Base-by-base conservation (phyloP, 1,140 invertebrate species). In the Brachionus calyciflorus region DNA sequence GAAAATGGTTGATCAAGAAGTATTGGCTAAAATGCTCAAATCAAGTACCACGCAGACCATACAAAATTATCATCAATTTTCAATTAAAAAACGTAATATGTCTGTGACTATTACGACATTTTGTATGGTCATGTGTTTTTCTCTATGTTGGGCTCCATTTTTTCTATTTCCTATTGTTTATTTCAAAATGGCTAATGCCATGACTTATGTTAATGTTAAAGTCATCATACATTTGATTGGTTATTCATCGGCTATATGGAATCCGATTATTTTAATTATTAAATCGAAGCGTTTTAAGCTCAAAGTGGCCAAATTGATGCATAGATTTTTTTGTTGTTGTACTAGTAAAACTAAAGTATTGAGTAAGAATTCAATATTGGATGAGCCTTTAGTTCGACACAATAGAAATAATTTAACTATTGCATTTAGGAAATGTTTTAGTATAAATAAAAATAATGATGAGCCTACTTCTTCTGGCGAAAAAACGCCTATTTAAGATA, bases 61-160 rank as follows among this genome's bases (percentile, higher is more conserved):
- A 12, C 46, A 73, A 46, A 73, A 73, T 55, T 73, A 73, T 53
- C 46, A 73, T 41, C 69, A 73, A 40, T 73, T 73, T 73, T 73
- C 46, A 24, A 49, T 73, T 30, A 73, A 73, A 73, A 73, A 73
- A 55, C 46, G 69, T 33, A 73, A 73, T 19, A 73, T 73, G 69
- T 51, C 46, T 14, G 69, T 73, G 3, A 73, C 69, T 37, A 40
- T 73, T 10, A 73, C 69, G 12, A 73, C 69, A 21, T 73, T 49
- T 73, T 55, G 30, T 21, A 73, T 73, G 69, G 69, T 73, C 14
- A 55, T 55, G 46, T 49, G 69, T n/a, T 73, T 73, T 51, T 51
- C 69, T 9, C 24, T 73, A 17, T 73, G 69, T 33, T 73, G 69
- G 69, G 33, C 69, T 24, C 69, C 69, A 26, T 73, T 73, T 55